Conservation (phyloP, 2,797 vertebrate genomes). For the Gymnoscopelus microlampas region DNA sequence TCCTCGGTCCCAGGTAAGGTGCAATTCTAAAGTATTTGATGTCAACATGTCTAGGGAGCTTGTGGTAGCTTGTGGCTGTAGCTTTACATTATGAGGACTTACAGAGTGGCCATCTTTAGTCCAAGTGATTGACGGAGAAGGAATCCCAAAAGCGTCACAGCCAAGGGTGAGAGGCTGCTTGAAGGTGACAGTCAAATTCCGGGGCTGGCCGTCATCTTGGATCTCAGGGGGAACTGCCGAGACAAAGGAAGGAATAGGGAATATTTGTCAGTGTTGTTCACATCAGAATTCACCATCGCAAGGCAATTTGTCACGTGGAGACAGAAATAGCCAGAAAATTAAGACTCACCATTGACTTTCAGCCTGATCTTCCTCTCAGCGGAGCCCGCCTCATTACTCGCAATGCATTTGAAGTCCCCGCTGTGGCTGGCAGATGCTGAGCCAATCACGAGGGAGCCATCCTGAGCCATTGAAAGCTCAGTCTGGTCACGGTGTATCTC, state of each 20-base stretch:
- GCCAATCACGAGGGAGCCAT: constrained; percentile 85
- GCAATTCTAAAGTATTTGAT: too few relatives aligned
- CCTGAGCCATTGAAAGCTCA: constrained; percentile 72
- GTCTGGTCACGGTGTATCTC: constrained; percentile 78
- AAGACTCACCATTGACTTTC: constrained; percentile 84
- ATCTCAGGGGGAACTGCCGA: constrained; percentile 86
- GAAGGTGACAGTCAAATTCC: constrained; percentile 83
- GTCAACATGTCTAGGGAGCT: too few relatives aligned
- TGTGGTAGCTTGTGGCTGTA: too few relatives aligned
- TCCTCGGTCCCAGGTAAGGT: too few relatives aligned
- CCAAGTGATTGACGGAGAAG: constrained; percentile 85
- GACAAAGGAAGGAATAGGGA: constrained; percentile 12
- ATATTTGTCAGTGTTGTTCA: background rate
- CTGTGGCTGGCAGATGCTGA: constrained; percentile 80
- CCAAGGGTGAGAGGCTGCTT: constrained; percentile 86
- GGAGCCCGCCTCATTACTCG: constrained; percentile 88
- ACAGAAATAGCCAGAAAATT: background rate
- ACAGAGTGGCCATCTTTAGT: constrained; percentile 85
- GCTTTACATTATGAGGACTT: constrained; percentile 47
- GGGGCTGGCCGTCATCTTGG: constrained; percentile 75
- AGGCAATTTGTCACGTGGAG: background rate
- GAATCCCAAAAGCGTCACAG: constrained; percentile 85
- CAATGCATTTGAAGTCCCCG: constrained; percentile 88
- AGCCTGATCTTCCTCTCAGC: constrained; percentile 84
- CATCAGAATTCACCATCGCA: background rate